phyloP scores from a whole-genome alignment of 2,888 invertebrate genomes.

The Mylabris sibirica region DNA sequence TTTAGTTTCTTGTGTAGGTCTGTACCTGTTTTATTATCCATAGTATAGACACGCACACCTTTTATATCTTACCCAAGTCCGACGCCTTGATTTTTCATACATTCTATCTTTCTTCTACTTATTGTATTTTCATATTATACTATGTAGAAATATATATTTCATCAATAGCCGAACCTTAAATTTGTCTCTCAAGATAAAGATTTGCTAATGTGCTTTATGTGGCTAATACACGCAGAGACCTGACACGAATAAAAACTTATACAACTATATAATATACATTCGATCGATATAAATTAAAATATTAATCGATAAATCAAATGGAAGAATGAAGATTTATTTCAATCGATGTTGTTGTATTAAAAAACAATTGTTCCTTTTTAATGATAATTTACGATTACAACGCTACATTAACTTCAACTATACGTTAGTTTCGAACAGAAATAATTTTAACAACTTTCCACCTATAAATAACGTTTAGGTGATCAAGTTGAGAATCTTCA shows the following conservation, averaged over 20 bases:
- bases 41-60: slow-evolving; percentile 54
- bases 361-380: background rate
- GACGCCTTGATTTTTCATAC: slow-evolving; percentile 25
- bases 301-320: background rate
- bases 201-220: slow-evolving; percentile 14
- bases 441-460: background rate
- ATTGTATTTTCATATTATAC: background rate
- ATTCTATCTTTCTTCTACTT: background rate
- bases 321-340: background rate
- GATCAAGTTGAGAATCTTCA: too few species aligned
- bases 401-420: too few species aligned
- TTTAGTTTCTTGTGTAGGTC: slow-evolving; percentile 53
- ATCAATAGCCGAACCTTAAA: slow-evolving; percentile 38
- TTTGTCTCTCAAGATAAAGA: slow-evolving; percentile 31
- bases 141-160: slow-evolving; percentile 26
- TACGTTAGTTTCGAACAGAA: too few species aligned
- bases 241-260: background rate
- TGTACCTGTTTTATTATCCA: slow-evolving; percentile 50
- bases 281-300: slow-evolving; percentile 9
- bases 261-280: background rate
- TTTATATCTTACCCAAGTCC: slow-evolving; percentile 39
- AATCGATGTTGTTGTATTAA: background rate
- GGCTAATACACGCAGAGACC: slow-evolving; percentile 8
- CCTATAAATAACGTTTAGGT: too few species aligned
- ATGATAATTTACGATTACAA: background rate